Percentiles rank a stretch among this genome's conserved stretches.
phyloP scores from a whole-genome alignment of 2,113 vertebrate genomes.

The Telmatochromis sp. region DNA sequence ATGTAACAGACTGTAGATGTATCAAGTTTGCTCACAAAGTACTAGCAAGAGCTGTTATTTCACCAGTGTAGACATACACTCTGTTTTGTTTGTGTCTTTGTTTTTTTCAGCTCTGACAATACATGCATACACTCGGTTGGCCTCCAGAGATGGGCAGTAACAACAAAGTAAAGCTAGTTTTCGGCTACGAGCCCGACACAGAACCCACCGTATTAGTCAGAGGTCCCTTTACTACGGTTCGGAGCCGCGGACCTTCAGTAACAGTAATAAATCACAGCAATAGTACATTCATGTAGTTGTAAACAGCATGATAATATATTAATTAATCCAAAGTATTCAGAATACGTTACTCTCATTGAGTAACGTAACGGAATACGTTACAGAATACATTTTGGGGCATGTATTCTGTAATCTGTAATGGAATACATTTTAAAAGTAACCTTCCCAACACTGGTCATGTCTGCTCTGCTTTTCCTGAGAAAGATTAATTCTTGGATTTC shows the following conservation, averaged over 20 bases:
- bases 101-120: background rate
- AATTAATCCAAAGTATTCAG: too few relatives aligned
- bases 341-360: too few relatives aligned
- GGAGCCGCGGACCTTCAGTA: too few relatives aligned
- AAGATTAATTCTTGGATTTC: background rate
- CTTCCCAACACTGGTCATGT: background rate
- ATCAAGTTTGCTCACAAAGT: background rate
- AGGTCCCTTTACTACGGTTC: too few relatives aligned
- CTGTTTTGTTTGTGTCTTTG: background rate
- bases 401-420: too few relatives aligned
- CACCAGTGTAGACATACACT: background rate
- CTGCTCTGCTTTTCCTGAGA: background rate
- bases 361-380: fast-evolving
- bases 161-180: too few relatives aligned
- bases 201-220: fast-evolving
- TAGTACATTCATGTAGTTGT: too few relatives aligned
- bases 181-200: fast-evolving
- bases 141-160: background rate
- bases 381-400: too few relatives aligned
- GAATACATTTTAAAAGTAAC: too few relatives aligned
- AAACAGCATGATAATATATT: too few relatives aligned
- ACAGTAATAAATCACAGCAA: too few relatives aligned
- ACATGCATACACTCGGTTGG: background rate
- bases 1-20: background rate
- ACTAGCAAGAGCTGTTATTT: background rate